These are phyloP conservation scores for Acanthisitta chloris DNA, from an alignment of 2,113 vertebrate genomes.

Conservation along the genomic window DNA sequence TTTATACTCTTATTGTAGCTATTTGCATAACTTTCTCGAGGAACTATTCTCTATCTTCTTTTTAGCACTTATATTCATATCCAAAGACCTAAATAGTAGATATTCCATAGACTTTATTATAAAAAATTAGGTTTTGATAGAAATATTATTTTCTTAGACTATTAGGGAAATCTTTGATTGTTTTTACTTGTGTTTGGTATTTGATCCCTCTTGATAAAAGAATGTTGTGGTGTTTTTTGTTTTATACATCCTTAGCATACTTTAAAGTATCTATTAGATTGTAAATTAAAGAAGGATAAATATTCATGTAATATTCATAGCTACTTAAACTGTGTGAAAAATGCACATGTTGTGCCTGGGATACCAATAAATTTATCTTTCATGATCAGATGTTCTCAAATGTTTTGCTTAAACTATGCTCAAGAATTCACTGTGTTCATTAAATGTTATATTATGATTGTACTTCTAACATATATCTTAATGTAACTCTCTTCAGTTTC, in stretches of 20 bases:
- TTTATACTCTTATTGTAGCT: neutral
- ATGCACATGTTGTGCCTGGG: neutral
- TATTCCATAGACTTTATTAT: neutral
- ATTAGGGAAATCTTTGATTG: neutral
- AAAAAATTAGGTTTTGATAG: neutral
- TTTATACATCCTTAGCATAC: neutral
- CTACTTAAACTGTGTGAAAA: conserved; percentile 1
- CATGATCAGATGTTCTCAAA: neutral
- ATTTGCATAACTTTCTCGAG: neutral
- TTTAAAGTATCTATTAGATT: conserved; percentile 3
- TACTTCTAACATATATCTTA: conserved; percentile 14
- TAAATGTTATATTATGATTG: neutral
- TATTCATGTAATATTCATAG: neutral
- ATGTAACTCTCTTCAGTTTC: conserved; percentile 79
- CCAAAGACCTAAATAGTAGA: neutral
- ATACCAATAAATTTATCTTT: neutral
- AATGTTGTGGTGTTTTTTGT: neutral
- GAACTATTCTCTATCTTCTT: neutral
- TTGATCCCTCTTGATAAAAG: neutral
- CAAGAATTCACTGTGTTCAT: neutral
- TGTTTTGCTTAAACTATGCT: neutral
- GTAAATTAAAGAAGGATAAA: neutral
- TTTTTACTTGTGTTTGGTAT: neutral
- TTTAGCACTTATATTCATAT: neutral
- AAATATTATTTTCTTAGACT: neutral